Evolutionary conservation across 1,140 invertebrate species (phyloP).

Genomic region (Drosophila simulans): DNA sequence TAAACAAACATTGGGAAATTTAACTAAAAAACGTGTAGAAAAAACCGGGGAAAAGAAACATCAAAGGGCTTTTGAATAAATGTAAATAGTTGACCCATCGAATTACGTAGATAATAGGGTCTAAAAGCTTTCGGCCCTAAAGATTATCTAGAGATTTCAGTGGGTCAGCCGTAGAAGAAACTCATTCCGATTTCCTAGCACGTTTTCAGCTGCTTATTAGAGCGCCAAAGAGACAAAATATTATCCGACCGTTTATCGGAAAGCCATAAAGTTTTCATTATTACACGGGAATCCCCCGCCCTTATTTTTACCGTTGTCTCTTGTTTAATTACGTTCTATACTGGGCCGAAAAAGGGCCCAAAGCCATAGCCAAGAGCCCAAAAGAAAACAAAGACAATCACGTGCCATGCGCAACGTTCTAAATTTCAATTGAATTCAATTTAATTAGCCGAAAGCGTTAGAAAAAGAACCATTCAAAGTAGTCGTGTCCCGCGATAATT

Average conservation of each 20-base stretch:
- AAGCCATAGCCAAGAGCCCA: neutral
- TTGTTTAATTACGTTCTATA: slow-evolving; percentile 74
- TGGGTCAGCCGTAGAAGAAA: slow-evolving; percentile 30
- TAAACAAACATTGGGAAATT: slow-evolving; percentile 31
- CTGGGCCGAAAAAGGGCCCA: slow-evolving; percentile 59
- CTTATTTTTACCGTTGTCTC: slow-evolving; percentile 65
- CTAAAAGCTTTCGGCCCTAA: slow-evolving; percentile 44
- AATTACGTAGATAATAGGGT: slow-evolving; percentile 26
- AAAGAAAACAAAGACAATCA: slow-evolving; percentile 58
- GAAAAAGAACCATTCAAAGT: slow-evolving; percentile 54
- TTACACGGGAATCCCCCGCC: slow-evolving; percentile 47
- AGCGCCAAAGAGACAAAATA: slow-evolving; percentile 22
- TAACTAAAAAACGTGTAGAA: slow-evolving; percentile 14
- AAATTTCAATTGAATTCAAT: slow-evolving; percentile 83
- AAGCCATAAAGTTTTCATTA: slow-evolving; percentile 79
- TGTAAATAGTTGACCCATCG: slow-evolving; percentile 43
- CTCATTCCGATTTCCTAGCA: slow-evolving; percentile 50
- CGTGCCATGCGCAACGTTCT: slow-evolving; percentile 76
- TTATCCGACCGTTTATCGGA: slow-evolving; percentile 68
- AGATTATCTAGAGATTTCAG: slow-evolving; percentile 46
- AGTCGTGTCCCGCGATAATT: slow-evolving; percentile 40
- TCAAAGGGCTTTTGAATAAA: slow-evolving; percentile 30
- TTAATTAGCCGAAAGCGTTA: slow-evolving; percentile 78
- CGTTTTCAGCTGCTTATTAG: slow-evolving; percentile 49
- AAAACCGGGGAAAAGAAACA: slow-evolving; percentile 13